Base-by-base conservation (phyloP, 2,113 vertebrate species). In the Brachionichthys hirsutus region DNA sequence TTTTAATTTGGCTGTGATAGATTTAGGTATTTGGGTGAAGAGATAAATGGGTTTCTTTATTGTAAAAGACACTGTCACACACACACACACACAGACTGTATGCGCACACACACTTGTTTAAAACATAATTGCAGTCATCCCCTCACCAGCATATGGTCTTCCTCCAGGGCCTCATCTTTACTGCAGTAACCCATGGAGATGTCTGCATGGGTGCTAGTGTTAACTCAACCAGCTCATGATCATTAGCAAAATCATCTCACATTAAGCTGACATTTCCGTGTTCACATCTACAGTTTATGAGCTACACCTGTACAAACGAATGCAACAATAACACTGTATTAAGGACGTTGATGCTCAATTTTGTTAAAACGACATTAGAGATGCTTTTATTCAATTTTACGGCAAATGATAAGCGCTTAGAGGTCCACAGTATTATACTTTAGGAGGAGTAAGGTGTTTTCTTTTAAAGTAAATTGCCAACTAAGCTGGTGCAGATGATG, bases 131-230 rank as follows among this genome's bases (percentile, higher is more conserved):
- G 13, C 20, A 67, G 15, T 22, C 44, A 44, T 4, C 47, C 52
- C 35, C 15, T 48, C 13, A 22, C 2, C 40, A 18, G 35, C 53
- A 58, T 57, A 12, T 34, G 10, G 16, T 42, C 3, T 18, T 67
- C 67, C 54, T 45, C 49, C 34, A 38, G 52, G 56, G 63, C 30
- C 55, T 60, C 72, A 72, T 68, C 43, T 66, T 74, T 66, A 76
- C 40, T 57, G 55, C 45, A 36, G 77, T 75, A 72, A 60, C 51
- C 50, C 59, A n/a, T 45, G 42, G 59, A 64, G 62, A 75, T 20
- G 45, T 42, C 14, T 68, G 49, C n/a, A 38, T 20, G n/a, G 47
- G 12, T 45, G 19, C 17, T 66, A 38, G 14, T 40, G 15, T 49
- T 67, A 54, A 60, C 17, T 42, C 17, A 67, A 2, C 47, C 14